phyloP scores from a whole-genome alignment of 2,797 vertebrate genomes.

The Lagocephalus sceleratus region DNA sequence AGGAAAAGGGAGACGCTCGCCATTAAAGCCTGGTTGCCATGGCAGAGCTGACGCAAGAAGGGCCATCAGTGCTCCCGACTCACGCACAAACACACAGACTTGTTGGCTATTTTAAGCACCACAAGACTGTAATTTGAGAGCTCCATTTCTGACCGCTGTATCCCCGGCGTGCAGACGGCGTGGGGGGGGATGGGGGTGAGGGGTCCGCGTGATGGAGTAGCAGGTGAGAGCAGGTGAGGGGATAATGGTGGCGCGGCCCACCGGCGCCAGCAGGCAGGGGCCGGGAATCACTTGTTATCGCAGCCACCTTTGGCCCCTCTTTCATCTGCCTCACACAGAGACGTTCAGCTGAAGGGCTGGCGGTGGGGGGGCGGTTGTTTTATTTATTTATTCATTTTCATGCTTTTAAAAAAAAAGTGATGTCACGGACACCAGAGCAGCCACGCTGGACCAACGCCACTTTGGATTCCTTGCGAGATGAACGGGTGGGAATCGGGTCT shows the following conservation, averaged over 20 bases:
- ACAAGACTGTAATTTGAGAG: slow-evolving; percentile 62
- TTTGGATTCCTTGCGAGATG: slow-evolving; percentile 49
- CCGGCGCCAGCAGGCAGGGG: slow-evolving; percentile 45
- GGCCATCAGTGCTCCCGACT: slow-evolving; percentile 36
- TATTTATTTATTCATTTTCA: too few species aligned
- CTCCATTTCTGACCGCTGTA: slow-evolving; percentile 47
- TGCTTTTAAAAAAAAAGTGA: too few species aligned
- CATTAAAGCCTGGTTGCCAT: slow-evolving; percentile 71
- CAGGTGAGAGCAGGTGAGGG: slow-evolving; percentile 24
- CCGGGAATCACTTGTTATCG: slow-evolving; percentile 54
- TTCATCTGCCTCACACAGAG: slow-evolving; percentile 48
- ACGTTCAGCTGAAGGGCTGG: slow-evolving; percentile 14
- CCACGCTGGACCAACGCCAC: slow-evolving; percentile 47
- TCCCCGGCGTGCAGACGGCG: slow-evolving; percentile 27
- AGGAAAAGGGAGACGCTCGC: slow-evolving; percentile 56
- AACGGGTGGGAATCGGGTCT: slow-evolving; percentile 54
- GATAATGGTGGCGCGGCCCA: slow-evolving; percentile 34
- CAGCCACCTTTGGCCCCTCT: slow-evolving; percentile 45
- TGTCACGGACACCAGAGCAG: slow-evolving; percentile 10
- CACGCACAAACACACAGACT: slow-evolving; percentile 24
- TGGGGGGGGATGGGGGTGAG: slow-evolving; percentile 12
- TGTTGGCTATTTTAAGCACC: slow-evolving; percentile 59
- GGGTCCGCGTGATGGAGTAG: slow-evolving; percentile 14
- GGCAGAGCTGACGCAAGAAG: slow-evolving; percentile 69
- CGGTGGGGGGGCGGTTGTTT: slow-evolving; percentile 5